Base-by-base conservation (phyloP, 2,113 vertebrate genomes). In the Chloroceryle aenea region DNA sequence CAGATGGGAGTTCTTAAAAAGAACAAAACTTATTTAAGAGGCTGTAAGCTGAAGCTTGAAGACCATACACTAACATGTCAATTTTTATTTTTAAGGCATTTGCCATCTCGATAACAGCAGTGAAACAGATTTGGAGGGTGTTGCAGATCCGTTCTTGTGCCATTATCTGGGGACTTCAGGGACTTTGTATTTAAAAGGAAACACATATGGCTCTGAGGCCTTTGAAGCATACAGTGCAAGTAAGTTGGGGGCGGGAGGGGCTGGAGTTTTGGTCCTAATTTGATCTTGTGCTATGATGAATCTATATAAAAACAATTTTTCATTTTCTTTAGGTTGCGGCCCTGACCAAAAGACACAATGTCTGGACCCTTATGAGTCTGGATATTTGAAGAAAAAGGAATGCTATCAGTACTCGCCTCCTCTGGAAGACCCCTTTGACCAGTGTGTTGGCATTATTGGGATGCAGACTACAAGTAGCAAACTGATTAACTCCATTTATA, bases 41-140 rank as follows among this genome's bases (percentile, higher is more conserved):
- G 61, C 15, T 29, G 1, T 67, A 64, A 78, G 14, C 14, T 83
- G 47, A 80, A 75, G 29, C 30, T 55, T 69, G 47, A 66, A 77
- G 23, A 20, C 10, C 1, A 0, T 59, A 53, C 5, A 1, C 11
- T 98, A 74, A 98, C 59, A 7, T 4, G 2, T 67, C 20, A 29
- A 73, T 52, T 96, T 50, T 76, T 95, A 27, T 95, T 92, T 83
- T 93, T 69, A 96, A 99, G 99, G 99, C 48, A 95, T 98, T 74
- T 99, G 98, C 80, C 99, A 99, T 59, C 84, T 99, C 81, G 99
- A 99, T 85, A 99, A 98, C 16, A 98, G 98, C 94, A 99, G 99
- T 84, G 99, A 99, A 88, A 96, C 97, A 1, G 99, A 99, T 27
- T 68, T 99, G 95, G 99, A 99, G 78, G 98, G 97, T 20, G 96